phyloP scores from a whole-genome alignment of 2,797 vertebrate genomes.

The Tragelaphus eurycerus region DNA sequence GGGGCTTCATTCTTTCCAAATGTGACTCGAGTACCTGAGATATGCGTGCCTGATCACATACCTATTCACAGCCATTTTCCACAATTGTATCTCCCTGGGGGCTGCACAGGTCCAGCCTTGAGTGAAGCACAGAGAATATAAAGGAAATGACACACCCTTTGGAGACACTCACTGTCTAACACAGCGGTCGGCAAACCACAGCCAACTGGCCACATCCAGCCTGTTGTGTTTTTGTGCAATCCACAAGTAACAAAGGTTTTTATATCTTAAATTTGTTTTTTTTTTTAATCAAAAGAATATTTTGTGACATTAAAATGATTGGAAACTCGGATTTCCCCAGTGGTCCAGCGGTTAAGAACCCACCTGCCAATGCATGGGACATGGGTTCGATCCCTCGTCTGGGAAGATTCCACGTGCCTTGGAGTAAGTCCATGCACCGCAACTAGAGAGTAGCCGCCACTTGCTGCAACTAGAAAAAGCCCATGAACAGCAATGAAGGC shows the following conservation, averaged over 20 bases:
- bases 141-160: accelerated
- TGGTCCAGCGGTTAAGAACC: not conserved
- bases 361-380: not conserved
- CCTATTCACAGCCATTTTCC: not conserved
- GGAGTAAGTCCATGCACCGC: accelerated
- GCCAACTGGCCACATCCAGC: not conserved
- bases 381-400: not conserved
- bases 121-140: too few species aligned
- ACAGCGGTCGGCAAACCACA: not conserved
- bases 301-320: not conserved
- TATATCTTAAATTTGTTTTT: not conserved
- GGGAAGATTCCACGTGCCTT: not conserved
- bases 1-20: not conserved
- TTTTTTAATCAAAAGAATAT: not conserved
- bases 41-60: not conserved
- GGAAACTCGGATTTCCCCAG: not conserved
- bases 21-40: not conserved
- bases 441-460: not conserved
- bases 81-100: not conserved
- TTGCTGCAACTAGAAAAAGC: not conserved
- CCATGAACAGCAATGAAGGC: not conserved
- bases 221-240: not conserved
- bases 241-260: not conserved
- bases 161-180: not conserved
- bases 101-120: not conserved